phyloP scores from a whole-genome alignment of 2,888 invertebrate species.

The Cryptus armator region DNA sequence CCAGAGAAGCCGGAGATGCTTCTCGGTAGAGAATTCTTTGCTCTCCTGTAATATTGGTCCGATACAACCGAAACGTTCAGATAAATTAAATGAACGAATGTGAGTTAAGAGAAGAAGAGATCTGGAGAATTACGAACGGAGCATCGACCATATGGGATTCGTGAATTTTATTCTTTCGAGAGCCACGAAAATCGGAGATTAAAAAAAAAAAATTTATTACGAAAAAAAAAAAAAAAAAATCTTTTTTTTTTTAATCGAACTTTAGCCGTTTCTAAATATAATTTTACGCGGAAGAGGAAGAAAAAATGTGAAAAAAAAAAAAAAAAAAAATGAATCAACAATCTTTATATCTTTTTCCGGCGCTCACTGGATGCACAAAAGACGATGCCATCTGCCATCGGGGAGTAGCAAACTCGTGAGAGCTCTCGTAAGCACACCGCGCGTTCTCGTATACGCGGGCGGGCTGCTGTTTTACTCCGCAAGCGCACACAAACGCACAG shows the following conservation, averaged over 20 bases:
- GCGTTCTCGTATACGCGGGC: not conserved
- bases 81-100: slow-evolving; percentile 40
- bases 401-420: slow-evolving; percentile 6
- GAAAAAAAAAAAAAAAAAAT: not conserved
- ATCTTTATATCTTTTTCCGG: not conserved
- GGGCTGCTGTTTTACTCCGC: slow-evolving; percentile 1
- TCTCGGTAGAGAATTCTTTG: slow-evolving; percentile 38
- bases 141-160: slow-evolving; percentile 53
- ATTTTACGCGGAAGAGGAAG: not conserved
- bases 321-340: not conserved
- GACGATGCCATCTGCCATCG: slow-evolving; percentile 40
- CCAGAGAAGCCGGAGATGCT: not conserved
- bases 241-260: not conserved
- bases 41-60: slow-evolving; percentile 52
- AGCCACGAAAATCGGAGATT: not conserved
- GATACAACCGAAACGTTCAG: slow-evolving; percentile 41
- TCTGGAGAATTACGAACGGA: slow-evolving; percentile 4
- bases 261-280: not conserved
- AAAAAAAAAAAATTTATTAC: too few species aligned
- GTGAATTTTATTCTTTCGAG: slow-evolving; percentile 36
- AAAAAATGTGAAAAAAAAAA: not conserved
- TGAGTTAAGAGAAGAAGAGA: not conserved
- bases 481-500: too few species aligned
- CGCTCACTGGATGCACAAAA: slow-evolving; percentile 19
- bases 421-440: not conserved